Evolutionary conservation across 2,888 invertebrate genomes (phyloP).

Genomic region (Spodoptera picta): DNA sequence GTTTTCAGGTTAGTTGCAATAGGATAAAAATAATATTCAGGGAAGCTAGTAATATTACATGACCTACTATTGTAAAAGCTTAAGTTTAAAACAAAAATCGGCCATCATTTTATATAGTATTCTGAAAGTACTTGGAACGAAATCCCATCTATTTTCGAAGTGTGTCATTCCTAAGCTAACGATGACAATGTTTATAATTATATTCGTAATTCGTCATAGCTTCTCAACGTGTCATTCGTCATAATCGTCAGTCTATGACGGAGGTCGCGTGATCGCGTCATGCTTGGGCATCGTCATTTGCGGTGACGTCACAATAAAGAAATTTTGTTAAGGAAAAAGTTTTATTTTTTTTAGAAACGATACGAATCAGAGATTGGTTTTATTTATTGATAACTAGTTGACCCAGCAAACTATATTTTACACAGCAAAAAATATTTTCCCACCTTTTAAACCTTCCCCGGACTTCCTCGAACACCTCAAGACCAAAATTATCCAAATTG

Average conservation of each 20-base stretch:
- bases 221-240: conserved; percentile 19
- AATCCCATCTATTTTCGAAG: conserved; percentile 16
- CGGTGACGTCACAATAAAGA: conserved; percentile 29
- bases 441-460: too few species aligned
- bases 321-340: background rate
- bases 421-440: too few species aligned
- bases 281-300: conserved; percentile 5
- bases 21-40: too few species aligned
- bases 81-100: too few species aligned
- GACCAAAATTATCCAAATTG: too few species aligned
- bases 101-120: too few species aligned
- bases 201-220: conserved; percentile 26
- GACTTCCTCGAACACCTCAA: too few species aligned
- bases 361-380: background rate
- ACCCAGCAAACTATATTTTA: too few species aligned
- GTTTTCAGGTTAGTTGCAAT: too few species aligned
- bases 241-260: conserved; percentile 19
- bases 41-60: too few species aligned
- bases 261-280: conserved; percentile 19
- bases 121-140: too few species aligned
- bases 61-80: too few species aligned
- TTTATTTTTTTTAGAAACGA: background rate
- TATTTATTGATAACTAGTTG: background rate
- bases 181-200: conserved; percentile 21
- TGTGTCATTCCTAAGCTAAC: conserved; percentile 27